Base-by-base conservation (phyloP, 2,888 invertebrate species). In the Myopa testacea region DNA sequence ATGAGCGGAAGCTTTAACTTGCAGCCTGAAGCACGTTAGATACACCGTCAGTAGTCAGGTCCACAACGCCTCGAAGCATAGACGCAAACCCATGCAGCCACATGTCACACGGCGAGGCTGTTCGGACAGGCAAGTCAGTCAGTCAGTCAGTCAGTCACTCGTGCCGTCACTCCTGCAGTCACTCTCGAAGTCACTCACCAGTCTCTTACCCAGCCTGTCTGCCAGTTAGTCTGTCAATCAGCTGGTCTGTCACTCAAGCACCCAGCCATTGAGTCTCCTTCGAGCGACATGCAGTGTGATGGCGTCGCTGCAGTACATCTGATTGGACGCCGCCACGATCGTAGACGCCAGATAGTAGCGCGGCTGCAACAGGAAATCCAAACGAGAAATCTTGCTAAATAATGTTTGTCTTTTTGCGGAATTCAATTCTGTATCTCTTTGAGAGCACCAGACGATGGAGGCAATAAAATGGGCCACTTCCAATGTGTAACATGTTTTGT, bases 301-400 rank as follows among this genome's bases (percentile, higher is more conserved):
- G 60, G 19, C 12, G 38, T 10, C 19, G 45, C 26, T 26, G n/a
- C 16, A n/a, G 14, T 55, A 26, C 26, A 26, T 34, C 37, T 63
- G 63, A 14, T 34, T 37, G 63, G 40, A 19, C 12, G 38, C 7
- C 12, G 45, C 63, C 26, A 63, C 55, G 73, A 74, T 63, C 73
- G 63, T 34, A 74, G 50, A 63, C 73, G 50, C 50, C 50, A 74
- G 73, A 74, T 74, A 71, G 71, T 8, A 45, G 45, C 10, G 45
- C 45, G 10, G 6, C 45, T 1, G 45, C 37, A 72, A n/a, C 72
- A 40, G 60, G 19, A 72, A 62, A 72, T 26, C 40, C 55, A 70
- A 70, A 55, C 50, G 16, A 37, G 38, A 67, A 65, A 75, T 65
- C 74, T 55, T 75, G 74, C 52, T 67, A 37, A 65, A 75, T 50